phyloP scores from a whole-genome alignment of 2,113 vertebrate species.

The Gila orcuttii region DNA sequence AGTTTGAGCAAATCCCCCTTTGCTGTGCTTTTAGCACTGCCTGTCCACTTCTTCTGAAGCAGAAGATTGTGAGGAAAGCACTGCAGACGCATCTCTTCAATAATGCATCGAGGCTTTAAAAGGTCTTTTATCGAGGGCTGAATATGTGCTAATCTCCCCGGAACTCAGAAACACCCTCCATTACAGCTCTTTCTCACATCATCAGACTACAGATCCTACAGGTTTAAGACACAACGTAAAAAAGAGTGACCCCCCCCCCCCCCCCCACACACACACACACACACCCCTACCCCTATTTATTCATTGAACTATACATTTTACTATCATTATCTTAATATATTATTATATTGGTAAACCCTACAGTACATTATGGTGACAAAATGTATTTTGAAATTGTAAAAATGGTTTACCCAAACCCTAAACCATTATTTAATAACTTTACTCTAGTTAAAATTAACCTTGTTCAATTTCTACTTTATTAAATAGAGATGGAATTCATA shows the following conservation, averaged over 20 bases:
- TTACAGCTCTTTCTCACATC: not conserved
- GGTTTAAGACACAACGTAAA: not conserved
- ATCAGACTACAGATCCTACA: not conserved
- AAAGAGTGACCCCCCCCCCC: not conserved
- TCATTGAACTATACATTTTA: no score
- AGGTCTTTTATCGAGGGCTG: conserved; percentile 18
- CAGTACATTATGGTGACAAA: no score
- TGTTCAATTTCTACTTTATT: no score
- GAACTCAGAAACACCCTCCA: not conserved
- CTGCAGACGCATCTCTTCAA: conserved; percentile 24
- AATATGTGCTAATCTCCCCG: not conserved
- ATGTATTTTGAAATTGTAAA: no score
- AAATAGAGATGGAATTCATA: no score
- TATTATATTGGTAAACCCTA: no score
- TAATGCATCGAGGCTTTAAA: conserved; percentile 24
- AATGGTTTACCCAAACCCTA: no score
- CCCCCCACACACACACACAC: no score
- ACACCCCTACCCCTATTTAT: no score
- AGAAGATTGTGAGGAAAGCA: not conserved
- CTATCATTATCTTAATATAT: no score
- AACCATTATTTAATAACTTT: no score
- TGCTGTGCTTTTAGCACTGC: not conserved
- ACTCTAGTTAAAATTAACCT: no score
- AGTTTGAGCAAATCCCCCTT: not conserved
- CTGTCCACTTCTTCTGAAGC: not conserved